phyloP scores from a whole-genome alignment of 2,888 invertebrate genomes.

The Tetranychus piercei region DNA sequence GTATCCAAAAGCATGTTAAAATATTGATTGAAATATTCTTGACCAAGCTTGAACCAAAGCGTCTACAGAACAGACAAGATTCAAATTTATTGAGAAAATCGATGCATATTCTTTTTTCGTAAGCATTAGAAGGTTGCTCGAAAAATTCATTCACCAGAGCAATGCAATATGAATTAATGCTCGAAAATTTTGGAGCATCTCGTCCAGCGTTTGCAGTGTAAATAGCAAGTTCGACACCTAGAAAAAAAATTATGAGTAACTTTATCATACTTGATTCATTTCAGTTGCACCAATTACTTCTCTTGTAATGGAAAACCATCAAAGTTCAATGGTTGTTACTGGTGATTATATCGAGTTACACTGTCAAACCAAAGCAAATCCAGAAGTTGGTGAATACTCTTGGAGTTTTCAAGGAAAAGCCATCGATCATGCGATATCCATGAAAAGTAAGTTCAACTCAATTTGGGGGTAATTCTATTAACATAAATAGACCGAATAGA shows the following conservation, averaged over 20 bases:
- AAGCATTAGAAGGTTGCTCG: too few relatives aligned
- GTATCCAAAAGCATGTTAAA: background rate
- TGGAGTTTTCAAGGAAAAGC: background rate
- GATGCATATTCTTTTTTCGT: background rate
- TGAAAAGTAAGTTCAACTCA: background rate
- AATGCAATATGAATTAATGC: too few relatives aligned
- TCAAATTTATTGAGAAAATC: too few relatives aligned
- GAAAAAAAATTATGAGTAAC: too few relatives aligned
- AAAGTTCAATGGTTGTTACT: background rate
- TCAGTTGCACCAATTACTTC: background rate
- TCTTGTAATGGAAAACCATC: background rate
- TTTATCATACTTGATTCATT: too few relatives aligned
- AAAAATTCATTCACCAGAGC: too few relatives aligned
- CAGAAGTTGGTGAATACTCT: background rate
- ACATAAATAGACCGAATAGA: background rate
- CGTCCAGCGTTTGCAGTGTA: too few relatives aligned
- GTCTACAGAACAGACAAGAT: too few relatives aligned
- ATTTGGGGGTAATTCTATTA: background rate
- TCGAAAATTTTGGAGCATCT: too few relatives aligned
- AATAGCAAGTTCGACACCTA: too few relatives aligned
- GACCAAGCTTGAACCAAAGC: too few relatives aligned
- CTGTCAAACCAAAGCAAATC: background rate
- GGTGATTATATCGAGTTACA: background rate
- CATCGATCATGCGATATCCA: background rate
- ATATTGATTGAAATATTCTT: too few relatives aligned